phyloP scores from a whole-genome alignment of 2,797 vertebrate genomes.

The Galaxias olidus region DNA sequence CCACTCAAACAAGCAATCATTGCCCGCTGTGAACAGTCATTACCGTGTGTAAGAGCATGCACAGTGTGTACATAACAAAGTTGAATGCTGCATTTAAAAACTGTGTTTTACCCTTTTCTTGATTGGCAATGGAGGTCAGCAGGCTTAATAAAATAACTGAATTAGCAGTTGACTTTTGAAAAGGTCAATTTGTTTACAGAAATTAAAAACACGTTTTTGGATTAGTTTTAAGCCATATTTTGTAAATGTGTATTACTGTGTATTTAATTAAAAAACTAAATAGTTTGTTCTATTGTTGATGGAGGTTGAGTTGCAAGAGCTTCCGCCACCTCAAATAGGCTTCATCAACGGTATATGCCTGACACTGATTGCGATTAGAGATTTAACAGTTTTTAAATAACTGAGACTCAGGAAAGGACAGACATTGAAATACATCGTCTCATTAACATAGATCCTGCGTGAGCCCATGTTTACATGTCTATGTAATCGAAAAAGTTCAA shows the following conservation, averaged over 20 bases:
- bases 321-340: too few relatives aligned
- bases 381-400: too few relatives aligned
- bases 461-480: too few relatives aligned
- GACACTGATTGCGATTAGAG: too few relatives aligned
- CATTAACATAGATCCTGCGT: too few relatives aligned
- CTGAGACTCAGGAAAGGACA: too few relatives aligned
- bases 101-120: constrained; percentile 33
- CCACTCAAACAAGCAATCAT: constrained; percentile 23
- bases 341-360: too few relatives aligned
- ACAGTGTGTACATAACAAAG: constrained; percentile 4
- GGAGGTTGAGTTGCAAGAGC: too few relatives aligned
- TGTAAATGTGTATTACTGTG: neutral
- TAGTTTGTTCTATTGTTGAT: too few relatives aligned
- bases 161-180: constrained; percentile 41
- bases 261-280: neutral
- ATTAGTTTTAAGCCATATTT: too few relatives aligned
- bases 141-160: constrained; percentile 39
- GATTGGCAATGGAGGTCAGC: constrained; percentile 53
- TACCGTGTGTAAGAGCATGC: neutral
- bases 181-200: constrained; percentile 50
- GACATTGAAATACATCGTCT: too few relatives aligned
- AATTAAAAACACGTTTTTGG: constrained; percentile 20
- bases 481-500: too few relatives aligned
- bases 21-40: constrained; percentile 14
- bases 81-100: constrained; percentile 7